Evolutionary conservation across 2,113 vertebrate species (phyloP).

Genomic region (Forbesichthys papilliferus): DNA sequence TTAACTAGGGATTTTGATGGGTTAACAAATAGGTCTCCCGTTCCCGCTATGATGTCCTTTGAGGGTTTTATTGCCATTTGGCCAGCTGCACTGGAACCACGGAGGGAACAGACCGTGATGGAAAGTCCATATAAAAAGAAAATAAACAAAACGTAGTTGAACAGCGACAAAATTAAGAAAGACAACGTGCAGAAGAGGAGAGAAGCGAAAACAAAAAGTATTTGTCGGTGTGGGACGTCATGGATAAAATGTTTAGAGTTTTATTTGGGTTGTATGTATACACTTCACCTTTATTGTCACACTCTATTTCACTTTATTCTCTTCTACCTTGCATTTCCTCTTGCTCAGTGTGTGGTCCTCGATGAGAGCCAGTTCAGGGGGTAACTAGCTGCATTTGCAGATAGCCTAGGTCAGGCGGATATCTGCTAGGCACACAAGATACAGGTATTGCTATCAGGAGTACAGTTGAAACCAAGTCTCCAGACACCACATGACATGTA

Average conservation of each 20-base stretch:
- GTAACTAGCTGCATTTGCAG: conserved; percentile 39
- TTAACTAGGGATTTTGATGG: conserved; percentile 51
- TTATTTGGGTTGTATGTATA: conserved; percentile 23
- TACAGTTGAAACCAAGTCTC: too few species aligned
- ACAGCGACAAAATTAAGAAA: conserved; percentile 35
- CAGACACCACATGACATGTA: too few species aligned
- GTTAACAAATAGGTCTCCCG: conserved; percentile 61
- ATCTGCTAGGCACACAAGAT: background rate
- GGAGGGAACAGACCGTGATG: conserved; percentile 68
- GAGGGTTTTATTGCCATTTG: conserved; percentile 71
- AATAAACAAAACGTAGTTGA: conserved; percentile 63
- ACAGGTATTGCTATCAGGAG: too few species aligned
- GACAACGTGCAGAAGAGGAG: background rate
- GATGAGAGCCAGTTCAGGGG: conserved; percentile 30
- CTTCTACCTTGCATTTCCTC: conserved; percentile 22
- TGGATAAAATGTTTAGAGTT: conserved; percentile 31
- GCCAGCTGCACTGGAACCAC: conserved; percentile 72
- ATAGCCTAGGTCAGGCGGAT: conserved; percentile 31
- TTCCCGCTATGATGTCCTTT: conserved; percentile 68
- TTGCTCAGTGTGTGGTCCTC: conserved; percentile 57
- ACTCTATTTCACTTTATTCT: conserved; percentile 12
- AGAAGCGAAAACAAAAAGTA: background rate
- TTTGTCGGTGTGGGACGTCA: background rate
- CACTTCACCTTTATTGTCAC: conserved; percentile 19
- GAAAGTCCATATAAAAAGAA: conserved; percentile 70